Evolutionary conservation across 2,888 invertebrate species (phyloP).

Genomic region (Iselma pallidipennis): DNA sequence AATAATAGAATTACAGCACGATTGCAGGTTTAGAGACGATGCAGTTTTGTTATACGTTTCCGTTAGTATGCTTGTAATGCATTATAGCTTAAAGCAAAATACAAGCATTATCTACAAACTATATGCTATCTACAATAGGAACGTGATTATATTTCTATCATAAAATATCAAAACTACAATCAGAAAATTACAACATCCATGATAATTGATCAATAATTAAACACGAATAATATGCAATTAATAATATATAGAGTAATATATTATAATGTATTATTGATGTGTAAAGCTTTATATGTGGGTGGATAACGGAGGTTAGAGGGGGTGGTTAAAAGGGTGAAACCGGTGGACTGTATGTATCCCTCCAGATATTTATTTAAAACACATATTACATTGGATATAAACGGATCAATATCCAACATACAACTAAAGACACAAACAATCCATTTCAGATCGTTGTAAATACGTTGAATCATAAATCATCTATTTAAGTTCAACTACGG

Average conservation of each 20-base stretch:
- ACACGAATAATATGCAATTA: neutral
- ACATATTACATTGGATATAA: neutral
- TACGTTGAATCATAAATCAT: conserved; percentile 18
- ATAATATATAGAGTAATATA: neutral
- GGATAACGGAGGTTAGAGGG: neutral
- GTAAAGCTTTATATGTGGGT: neutral
- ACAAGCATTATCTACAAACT: neutral
- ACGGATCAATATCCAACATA: conserved; percentile 15
- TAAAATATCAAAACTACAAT: neutral
- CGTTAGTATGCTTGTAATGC: neutral
- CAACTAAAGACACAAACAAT: conserved; percentile 21
- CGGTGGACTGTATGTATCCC: neutral
- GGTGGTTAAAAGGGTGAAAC: neutral
- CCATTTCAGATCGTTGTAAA: conserved; percentile 13
- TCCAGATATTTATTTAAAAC: neutral
- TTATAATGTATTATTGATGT: neutral
- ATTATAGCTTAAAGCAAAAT: neutral
- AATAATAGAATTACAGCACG: neutral
- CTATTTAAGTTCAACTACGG: conserved; percentile 4
- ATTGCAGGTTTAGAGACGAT: neutral
- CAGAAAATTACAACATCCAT: neutral
- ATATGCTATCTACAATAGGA: neutral
- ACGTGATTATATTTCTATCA: neutral
- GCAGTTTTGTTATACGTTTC: neutral
- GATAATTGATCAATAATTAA: conserved; percentile 1